Evolutionary conservation across 2,797 vertebrate genomes (phyloP).

Genomic region (Telmatherina bonti): DNA sequence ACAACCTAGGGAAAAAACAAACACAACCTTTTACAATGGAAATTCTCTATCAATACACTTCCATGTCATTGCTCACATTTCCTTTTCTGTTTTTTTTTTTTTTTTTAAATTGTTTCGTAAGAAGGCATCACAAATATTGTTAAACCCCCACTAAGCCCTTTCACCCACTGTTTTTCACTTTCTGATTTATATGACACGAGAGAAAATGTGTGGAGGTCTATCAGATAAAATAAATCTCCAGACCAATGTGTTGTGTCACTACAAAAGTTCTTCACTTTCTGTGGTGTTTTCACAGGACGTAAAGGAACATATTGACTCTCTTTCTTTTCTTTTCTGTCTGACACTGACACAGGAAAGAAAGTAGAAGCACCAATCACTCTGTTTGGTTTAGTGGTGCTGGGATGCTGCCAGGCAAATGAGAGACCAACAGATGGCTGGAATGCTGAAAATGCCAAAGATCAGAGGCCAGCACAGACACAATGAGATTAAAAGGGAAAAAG

Average conservation of each 20-base stretch:
- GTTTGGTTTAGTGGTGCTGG: slow-evolving; percentile 52
- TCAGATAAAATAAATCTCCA: slow-evolving; percentile 16
- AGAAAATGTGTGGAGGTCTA: not conserved
- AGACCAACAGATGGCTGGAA: slow-evolving; percentile 77
- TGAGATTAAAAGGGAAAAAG: slow-evolving; percentile 62
- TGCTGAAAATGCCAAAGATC: slow-evolving; percentile 76
- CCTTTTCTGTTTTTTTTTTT: slow-evolving; percentile 9
- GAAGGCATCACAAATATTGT: slow-evolving; percentile 20
- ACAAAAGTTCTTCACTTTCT: slow-evolving; percentile 28
- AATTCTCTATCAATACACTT: slow-evolving; percentile 46
- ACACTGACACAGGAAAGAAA: slow-evolving; percentile 31
- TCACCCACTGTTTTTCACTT: slow-evolving; percentile 57
- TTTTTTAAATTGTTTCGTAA: slow-evolving; percentile 1
- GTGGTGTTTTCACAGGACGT: slow-evolving; percentile 5
- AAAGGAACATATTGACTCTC: slow-evolving; percentile 29
- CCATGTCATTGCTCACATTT: slow-evolving; percentile 36
- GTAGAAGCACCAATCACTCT: slow-evolving; percentile 31
- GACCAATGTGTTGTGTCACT: slow-evolving; percentile 2
- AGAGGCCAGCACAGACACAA: slow-evolving; percentile 68
- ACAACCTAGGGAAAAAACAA: slow-evolving; percentile 45
- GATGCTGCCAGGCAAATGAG: slow-evolving; percentile 70
- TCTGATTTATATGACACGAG: slow-evolving; percentile 34
- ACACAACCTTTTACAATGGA: slow-evolving; percentile 56
- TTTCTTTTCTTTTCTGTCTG: slow-evolving; percentile 3
- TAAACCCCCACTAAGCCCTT: not conserved